Conservation (phyloP, 2,797 vertebrate genomes). For the Microchirus variegatus region DNA sequence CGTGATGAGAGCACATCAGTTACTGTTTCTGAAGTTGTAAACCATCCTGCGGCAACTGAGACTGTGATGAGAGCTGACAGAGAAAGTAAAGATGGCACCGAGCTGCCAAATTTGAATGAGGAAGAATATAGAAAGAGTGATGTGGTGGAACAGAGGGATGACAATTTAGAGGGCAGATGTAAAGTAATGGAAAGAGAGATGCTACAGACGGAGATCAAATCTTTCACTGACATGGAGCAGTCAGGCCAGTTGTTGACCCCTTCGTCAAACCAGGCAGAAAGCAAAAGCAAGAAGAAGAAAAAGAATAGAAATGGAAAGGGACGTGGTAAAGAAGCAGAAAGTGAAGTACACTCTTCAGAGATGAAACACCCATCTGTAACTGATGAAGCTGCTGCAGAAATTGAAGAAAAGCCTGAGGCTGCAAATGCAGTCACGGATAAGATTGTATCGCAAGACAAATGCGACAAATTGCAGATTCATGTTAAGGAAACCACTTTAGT, state of each 20-base stretch:
- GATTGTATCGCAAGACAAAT: conserved; percentile 10
- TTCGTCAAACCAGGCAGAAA: conserved; percentile 38
- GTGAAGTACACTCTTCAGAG: conserved; percentile 22
- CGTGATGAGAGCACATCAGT: conserved; percentile 8
- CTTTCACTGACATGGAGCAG: conserved; percentile 16
- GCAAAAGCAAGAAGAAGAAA: conserved; percentile 69
- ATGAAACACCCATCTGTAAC: neutral
- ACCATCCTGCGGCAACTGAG: conserved; percentile 6
- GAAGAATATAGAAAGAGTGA: neutral
- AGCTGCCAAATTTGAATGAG: conserved; percentile 8
- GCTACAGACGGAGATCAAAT: conserved; percentile 29
- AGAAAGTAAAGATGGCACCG: conserved; percentile 10
- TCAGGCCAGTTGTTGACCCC: conserved; percentile 18
- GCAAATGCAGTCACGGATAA: conserved; percentile 4
- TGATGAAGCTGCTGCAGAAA: conserved; percentile 20
- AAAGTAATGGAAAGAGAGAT: conserved; percentile 29
- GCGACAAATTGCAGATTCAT: conserved; percentile 16
- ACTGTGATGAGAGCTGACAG: neutral
- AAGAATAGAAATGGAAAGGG: conserved; percentile 63
- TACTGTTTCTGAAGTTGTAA: conserved; percentile 4
- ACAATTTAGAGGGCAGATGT: conserved; percentile 5
- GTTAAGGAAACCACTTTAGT: neutral
- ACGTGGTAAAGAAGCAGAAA: conserved; percentile 56
- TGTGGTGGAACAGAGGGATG: conserved; percentile 5
- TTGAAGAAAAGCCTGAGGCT: neutral